phyloP scores from a whole-genome alignment of 2,797 vertebrate genomes.

The Ptychobarbus kaznakovi region DNA sequence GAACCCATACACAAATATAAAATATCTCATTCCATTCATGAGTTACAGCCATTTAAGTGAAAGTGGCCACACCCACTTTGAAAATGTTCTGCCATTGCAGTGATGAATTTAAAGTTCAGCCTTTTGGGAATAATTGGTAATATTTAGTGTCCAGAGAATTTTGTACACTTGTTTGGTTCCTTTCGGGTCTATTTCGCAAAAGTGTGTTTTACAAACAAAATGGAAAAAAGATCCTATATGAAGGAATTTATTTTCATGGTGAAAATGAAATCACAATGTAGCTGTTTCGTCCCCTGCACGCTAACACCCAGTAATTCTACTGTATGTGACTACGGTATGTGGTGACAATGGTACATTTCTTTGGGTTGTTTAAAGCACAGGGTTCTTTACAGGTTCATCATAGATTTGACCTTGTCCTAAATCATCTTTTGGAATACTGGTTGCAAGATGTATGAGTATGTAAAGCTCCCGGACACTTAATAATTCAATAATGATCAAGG shows the following conservation, averaged over 20 bases:
- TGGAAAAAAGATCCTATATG: not conserved
- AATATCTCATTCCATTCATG: constrained; percentile 12
- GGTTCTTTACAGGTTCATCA: not conserved
- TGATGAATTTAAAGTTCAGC: not conserved
- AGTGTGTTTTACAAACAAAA: not conserved
- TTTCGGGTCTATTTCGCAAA: not conserved
- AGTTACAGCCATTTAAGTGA: not conserved
- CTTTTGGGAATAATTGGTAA: not conserved
- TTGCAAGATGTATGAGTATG: not conserved
- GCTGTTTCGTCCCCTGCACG: not conserved
- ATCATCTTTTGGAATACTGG: not conserved
- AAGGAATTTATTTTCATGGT: not conserved
- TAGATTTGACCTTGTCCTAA: not conserved
- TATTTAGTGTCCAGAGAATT: not conserved
- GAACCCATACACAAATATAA: not conserved
- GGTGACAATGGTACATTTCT: not conserved
- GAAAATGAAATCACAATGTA: not conserved
- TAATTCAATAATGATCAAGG: not conserved
- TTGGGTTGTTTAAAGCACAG: not conserved
- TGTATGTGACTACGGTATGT: not conserved
- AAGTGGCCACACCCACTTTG: not conserved
- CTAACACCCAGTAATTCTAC: not conserved
- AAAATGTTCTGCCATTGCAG: not conserved
- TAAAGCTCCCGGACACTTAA: not conserved
- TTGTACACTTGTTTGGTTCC: not conserved